Evolutionary conservation across 2,797 vertebrate genomes (phyloP), one percentile per base, ranked within the genome.

Genomic region (Lagodon rhomboides): DNA sequence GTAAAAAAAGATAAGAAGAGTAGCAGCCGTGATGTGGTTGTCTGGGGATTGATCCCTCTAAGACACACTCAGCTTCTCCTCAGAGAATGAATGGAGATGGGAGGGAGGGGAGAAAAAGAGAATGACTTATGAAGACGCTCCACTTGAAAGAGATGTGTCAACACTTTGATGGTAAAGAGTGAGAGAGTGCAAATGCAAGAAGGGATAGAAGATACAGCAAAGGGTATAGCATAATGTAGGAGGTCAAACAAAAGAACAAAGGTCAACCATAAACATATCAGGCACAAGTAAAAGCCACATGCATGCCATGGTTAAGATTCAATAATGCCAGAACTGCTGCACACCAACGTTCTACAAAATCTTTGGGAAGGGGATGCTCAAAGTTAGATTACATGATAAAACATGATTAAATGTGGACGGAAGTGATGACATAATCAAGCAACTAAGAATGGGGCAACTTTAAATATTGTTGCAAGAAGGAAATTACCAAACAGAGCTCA

Each of bases 51-150:
- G 77, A 91, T 90, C 81, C 85, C 83, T 84, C 80, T 47, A 83
- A 88, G 86, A 91, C 77, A 82, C 72, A 73, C 84, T 87, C 68
- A 51, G 80, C 67, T 81, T 85, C 89, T 92, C 90, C 90, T 90
- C 77, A 6, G 91, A 92, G 92, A 79, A 84, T 15, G 61, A 75
- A 75, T 79, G 65, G 67, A 67, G 70, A 80, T 80, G 80, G 62
- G 54, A 53, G 78, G 77, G 72, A 79, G 55, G 77, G 74, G 72
- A 79, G 85, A 82, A 76, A 93, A 91, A 92, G 93, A 80, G 93
- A 93, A 93, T 94, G 90, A 85, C 87, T 93, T 91, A 93, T 92
- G 92, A 94, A 89, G 90, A 90, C 47, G 61, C 71, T 80, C 20
- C 44, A 91, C 89, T 92, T 94, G 85, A 94, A 93, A 93, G 89